Evolutionary conservation across 1,140 invertebrate species (phyloP), one percentile per base, ranked within the genome.

Genomic region (Magallana angulata): DNA sequence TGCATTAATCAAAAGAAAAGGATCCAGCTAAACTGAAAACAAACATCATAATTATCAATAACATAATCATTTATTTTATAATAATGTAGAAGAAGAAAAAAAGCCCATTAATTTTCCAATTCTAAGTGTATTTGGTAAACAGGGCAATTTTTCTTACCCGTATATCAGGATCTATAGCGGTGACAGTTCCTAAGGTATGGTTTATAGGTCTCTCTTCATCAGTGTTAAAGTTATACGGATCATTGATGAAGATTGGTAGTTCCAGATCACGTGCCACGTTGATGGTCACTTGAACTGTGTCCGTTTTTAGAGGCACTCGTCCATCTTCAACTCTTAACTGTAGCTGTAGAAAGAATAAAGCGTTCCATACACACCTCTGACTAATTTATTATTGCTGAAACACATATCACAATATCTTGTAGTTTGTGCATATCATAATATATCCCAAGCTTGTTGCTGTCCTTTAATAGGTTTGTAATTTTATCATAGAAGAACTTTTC

Each of bases 251-350:
- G 48, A 24, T 57, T n/a, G 90, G 90, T 18, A 80, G 18, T 12
- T 60, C n/a, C 7, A 68, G 16, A 71, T 90, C 90, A 59, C 89
- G 71, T 11, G 80, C 71, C 7, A 91, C 88, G 1, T 12, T 76
- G 7, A 91, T 62, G 7, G 60, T 89, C 14, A 91, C 86, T 1
- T 97, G 97, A 1, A 97, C 96, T 4, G 57, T 85, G 80, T 68
- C 85, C 7, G 71, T 18, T 68, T 82, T 89, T 84, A 81, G 60
- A 14, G 90, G 90, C 56, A 83, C 84, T 59, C 84, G 60, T 11
- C 71, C 80, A 80, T 90, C 88, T 1, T 59, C 84, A 57, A 68
- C 90, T 71, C 8, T 68, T 24, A 89, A 86, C 36, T 82, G 80
- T 6, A 90, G 82, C 88, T 90, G 12, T 24, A 76, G 76, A 71